These are phyloP conservation scores for Taenioides sp. DNA, from an alignment of 2,797 vertebrate species.

Conservation along the genomic window DNA sequence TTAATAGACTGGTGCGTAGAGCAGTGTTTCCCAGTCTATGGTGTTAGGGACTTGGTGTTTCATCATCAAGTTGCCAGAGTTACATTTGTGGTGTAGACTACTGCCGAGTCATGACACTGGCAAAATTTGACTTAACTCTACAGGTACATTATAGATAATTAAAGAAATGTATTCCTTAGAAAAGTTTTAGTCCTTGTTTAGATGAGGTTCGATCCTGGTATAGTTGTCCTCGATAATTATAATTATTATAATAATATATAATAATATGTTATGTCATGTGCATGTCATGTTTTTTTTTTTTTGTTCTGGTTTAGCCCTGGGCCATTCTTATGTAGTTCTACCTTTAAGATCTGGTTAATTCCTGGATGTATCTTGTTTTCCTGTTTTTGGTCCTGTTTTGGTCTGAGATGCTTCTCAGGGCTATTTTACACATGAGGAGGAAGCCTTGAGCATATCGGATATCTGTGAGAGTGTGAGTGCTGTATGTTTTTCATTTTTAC, in stretches of 20 bases:
- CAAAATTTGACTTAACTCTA: background rate
- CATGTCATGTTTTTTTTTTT: too few species aligned
- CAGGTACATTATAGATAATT: background rate
- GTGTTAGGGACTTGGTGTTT: background rate
- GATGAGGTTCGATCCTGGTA: background rate
- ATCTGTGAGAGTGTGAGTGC: constrained; percentile 24
- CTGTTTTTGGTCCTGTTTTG: background rate
- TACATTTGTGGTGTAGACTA: background rate
- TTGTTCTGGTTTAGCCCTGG: too few species aligned
- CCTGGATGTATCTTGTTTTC: too few species aligned
- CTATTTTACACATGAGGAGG: constrained; percentile 12
- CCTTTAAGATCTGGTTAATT: too few species aligned
- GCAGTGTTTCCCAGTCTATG: constrained; percentile 1
- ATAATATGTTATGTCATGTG: background rate
- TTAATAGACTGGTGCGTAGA: constrained; percentile 17
- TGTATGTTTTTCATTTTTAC: constrained; percentile 61
- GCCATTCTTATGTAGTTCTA: too few species aligned
- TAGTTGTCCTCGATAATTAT: background rate
- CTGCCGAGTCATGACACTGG: background rate
- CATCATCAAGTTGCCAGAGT: background rate
- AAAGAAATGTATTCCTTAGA: background rate
- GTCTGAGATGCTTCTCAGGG: background rate
- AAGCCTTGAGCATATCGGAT: constrained; percentile 9
- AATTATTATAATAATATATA: too few species aligned
- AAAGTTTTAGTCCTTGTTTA: background rate